Percentiles rank a stretch among this genome's conserved stretches.
phyloP scores from a whole-genome alignment of 2,113 vertebrate species.

The Crotalus helleri region DNA sequence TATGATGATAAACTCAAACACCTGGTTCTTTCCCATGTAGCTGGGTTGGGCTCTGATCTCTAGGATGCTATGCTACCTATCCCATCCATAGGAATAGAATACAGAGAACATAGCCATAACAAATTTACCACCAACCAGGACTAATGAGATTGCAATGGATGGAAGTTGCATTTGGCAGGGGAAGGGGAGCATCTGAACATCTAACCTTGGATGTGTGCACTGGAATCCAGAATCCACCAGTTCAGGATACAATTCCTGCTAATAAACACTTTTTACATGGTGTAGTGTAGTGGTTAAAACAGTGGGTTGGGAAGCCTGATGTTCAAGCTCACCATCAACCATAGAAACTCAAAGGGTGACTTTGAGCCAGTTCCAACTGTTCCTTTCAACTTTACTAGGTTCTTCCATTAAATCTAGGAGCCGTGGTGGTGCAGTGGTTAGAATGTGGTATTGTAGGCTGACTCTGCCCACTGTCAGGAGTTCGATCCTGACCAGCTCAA shows the following conservation, averaged over 20 bases:
- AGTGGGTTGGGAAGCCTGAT: not conserved
- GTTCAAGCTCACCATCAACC: not conserved
- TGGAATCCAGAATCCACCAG: not conserved
- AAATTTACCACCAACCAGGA: not conserved
- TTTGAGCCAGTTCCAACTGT: not conserved
- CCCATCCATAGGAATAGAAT: not conserved
- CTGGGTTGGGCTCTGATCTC: not conserved
- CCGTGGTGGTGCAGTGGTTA: not conserved
- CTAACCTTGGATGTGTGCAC: not conserved
- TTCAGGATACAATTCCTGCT: not conserved
- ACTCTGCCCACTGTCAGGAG: not conserved
- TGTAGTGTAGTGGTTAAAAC: not conserved
- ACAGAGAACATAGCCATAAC: not conserved
- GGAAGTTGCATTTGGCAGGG: not conserved
- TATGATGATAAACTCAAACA: not conserved
- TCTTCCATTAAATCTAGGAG: not conserved
- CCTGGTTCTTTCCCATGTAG: not conserved
- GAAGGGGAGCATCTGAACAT: not conserved
- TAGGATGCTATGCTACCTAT: not conserved
- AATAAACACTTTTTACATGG: not conserved
- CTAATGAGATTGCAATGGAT: not conserved
- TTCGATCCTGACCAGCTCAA: not conserved
- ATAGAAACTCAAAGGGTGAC: not conserved
- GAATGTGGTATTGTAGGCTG: not conserved
- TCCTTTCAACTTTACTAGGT: not conserved